Conservation (phyloP, 2,113 vertebrate genomes). For the Chiloscyllium plagiosum region DNA sequence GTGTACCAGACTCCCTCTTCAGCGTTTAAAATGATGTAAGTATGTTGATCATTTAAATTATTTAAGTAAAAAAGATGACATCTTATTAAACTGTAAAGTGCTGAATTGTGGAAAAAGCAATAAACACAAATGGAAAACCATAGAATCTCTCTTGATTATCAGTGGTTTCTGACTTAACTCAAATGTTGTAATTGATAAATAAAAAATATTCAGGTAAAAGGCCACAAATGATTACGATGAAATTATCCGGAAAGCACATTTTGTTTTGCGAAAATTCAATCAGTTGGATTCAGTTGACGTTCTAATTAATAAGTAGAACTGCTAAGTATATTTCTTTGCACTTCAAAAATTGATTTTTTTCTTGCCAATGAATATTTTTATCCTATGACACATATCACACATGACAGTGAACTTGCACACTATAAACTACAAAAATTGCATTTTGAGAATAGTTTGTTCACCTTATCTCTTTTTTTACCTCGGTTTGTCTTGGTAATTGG, state of each 20-base stretch:
- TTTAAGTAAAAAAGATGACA: not conserved
- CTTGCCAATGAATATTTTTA: not conserved
- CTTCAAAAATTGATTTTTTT: no score
- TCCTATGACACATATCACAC: not conserved
- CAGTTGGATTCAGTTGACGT: not conserved
- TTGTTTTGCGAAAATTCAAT: not conserved
- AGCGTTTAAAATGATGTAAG: slow-evolving; percentile 17
- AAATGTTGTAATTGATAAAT: not conserved
- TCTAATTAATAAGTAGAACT: not conserved
- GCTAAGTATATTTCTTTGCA: no score
- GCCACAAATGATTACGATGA: not conserved
- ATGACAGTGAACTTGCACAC: not conserved
- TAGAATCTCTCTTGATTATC: not conserved
- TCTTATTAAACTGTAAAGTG: not conserved
- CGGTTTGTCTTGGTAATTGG: not conserved
- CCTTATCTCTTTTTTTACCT: not conserved
- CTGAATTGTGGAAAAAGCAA: not conserved
- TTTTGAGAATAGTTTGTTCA: not conserved
- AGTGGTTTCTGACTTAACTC: not conserved
- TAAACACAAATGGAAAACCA: not conserved
- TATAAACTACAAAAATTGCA: not conserved
- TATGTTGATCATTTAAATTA: not conserved
- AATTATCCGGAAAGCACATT: not conserved
- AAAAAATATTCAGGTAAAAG: not conserved
- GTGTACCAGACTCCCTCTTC: not conserved